phyloP scores from a whole-genome alignment of 2,797 vertebrate genomes.

The Peromyscus aztecus region DNA sequence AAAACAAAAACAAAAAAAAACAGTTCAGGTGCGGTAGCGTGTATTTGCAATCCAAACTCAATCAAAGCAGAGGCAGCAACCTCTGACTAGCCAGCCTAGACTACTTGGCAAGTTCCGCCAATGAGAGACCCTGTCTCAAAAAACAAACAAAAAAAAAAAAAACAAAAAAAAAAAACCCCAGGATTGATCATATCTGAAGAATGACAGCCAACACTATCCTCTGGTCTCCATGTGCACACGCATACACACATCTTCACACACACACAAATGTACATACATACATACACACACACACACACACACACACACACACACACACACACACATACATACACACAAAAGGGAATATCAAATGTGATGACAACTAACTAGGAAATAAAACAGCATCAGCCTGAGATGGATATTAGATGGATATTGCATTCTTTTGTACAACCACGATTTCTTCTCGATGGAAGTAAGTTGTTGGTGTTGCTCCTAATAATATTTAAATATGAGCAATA shows the following conservation, averaged over 20 bases:
- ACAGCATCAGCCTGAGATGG: not conserved
- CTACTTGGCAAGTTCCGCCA: not conserved
- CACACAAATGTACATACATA: no score
- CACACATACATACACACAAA: not conserved
- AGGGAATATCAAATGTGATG: not conserved
- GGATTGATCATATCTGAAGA: not conserved
- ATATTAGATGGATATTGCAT: not conserved
- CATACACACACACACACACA: no score
- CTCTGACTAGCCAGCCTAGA: not conserved
- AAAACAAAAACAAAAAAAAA: not conserved
- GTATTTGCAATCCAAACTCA: not conserved
- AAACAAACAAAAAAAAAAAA: not conserved
- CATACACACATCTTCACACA: no score
- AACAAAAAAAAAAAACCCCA: not conserved
- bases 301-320: not conserved
- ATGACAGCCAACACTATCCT: not conserved
- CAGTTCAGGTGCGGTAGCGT: no score
- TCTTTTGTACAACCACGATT: not conserved
- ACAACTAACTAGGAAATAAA: not conserved
- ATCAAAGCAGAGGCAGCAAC: not conserved
- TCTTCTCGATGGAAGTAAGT: not conserved
- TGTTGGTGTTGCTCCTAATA: not conserved
- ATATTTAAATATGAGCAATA: slow-evolving; percentile 19
- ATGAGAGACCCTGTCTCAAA: not conserved
- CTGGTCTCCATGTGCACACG: not conserved